A percentile compares a stretch with the other conserved stretches of the same genome.
These are phyloP conservation scores for Sarcoramphus papa DNA, from an alignment of 2,797 vertebrate genomes.

Conservation along the genomic window DNA sequence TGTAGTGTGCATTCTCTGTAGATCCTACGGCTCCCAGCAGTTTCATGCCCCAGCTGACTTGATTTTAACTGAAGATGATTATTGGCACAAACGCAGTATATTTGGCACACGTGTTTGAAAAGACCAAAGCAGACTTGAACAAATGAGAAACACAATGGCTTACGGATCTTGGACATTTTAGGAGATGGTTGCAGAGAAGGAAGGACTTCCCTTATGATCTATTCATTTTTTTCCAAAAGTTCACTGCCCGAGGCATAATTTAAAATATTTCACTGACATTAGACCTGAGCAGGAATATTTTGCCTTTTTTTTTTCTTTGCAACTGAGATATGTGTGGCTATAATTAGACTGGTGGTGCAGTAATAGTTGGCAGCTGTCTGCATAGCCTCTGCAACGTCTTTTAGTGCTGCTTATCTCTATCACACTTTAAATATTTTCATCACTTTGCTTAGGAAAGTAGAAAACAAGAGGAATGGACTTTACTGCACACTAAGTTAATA, in stretches of 20 bases:
- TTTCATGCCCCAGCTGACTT: not conserved
- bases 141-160: constrained; percentile 4
- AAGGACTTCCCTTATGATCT: not conserved
- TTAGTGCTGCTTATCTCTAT: not conserved
- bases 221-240: not conserved
- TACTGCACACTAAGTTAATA: not conserved
- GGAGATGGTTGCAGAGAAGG: not conserved
- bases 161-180: not conserved
- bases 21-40: not conserved
- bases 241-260: not conserved
- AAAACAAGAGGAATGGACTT: not conserved
- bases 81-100: not conserved
- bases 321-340: not conserved
- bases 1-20: not conserved
- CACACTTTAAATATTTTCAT: not conserved
- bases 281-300: not conserved
- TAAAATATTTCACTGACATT: not conserved
- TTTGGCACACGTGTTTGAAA: not conserved
- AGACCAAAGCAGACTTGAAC: not conserved
- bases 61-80: not conserved
- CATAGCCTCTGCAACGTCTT: constrained; percentile 18
- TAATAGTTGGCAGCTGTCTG: not conserved
- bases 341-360: constrained; percentile 15
- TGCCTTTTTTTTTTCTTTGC: not conserved
- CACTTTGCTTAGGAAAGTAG: not conserved